These are phyloP conservation scores for Corythornis vintsioides DNA, from an alignment of 2,113 vertebrate genomes.

Conservation along the genomic window DNA sequence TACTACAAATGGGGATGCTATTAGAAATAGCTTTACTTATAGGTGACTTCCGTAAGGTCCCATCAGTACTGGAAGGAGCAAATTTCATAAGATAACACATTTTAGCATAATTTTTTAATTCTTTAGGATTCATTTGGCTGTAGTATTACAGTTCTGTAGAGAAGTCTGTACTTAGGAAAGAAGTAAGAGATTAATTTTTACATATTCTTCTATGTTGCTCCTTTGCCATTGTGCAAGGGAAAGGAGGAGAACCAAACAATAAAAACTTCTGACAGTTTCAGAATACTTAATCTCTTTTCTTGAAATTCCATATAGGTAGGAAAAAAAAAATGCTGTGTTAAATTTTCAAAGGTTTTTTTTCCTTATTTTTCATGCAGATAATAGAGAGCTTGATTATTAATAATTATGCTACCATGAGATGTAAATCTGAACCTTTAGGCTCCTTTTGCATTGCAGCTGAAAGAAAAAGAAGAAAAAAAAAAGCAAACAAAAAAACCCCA, in stretches of 20 bases:
- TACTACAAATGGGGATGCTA: not conserved
- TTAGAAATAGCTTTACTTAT: not conserved
- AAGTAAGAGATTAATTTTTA: not conserved
- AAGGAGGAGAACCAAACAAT: not conserved
- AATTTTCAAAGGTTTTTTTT: not conserved
- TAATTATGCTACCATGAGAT: slow-evolving; percentile 16
- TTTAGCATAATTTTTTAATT: not conserved
- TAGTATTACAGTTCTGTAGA: not conserved
- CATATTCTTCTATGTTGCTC: not conserved
- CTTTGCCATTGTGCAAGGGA: not conserved
- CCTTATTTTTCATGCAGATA: slow-evolving; percentile 11
- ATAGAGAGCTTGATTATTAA: slow-evolving; percentile 49
- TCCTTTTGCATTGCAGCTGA: slow-evolving; percentile 35
- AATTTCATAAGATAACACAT: not conserved
- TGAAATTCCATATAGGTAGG: not conserved
- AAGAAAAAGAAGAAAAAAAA: not conserved
- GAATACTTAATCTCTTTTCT: not conserved
- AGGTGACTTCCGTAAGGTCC: not conserved
- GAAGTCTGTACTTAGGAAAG: not conserved
- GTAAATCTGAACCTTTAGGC: slow-evolving; percentile 31
- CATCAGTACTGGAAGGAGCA: not conserved
- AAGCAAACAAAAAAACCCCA: not conserved
- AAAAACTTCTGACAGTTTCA: not conserved
- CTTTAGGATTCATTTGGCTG: not conserved
- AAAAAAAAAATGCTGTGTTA: not conserved